Evolutionary conservation across 2,113 vertebrate species (phyloP).

Genomic region (Alligator sinensis): DNA sequence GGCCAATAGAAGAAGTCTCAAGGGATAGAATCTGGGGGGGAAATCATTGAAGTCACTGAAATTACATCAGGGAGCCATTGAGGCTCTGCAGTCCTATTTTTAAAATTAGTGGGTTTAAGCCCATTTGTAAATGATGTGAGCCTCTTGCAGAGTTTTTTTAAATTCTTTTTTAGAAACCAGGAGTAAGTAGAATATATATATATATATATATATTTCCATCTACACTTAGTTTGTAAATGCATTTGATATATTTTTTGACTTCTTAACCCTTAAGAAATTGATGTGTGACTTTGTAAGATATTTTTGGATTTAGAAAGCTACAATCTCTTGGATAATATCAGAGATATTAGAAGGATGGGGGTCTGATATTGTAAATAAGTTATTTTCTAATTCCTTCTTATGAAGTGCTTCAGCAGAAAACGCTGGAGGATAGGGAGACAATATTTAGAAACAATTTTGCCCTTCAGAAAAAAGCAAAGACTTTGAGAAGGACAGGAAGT

Average conservation of each 20-base stretch:
- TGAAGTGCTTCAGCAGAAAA: constrained; percentile 25
- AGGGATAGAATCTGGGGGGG: not conserved
- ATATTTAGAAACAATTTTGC: constrained; percentile 63
- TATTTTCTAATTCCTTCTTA: constrained; percentile 25
- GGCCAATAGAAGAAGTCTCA: not conserved
- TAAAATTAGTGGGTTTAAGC: not conserved
- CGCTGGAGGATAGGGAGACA: not conserved
- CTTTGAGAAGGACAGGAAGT: constrained; percentile 46
- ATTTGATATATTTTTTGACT: constrained; percentile 21
- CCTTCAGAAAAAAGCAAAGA: constrained; percentile 57
- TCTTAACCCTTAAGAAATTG: constrained; percentile 47
- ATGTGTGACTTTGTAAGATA: constrained; percentile 23
- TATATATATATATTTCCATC: not conserved
- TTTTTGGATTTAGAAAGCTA: constrained; percentile 41
- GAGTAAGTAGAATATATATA: not conserved
- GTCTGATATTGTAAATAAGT: constrained; percentile 31
- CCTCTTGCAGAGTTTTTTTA: not conserved
- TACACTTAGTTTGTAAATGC: not conserved
- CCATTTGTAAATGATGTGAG: not conserved
- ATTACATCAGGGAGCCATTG: not conserved
- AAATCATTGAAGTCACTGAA: not conserved
- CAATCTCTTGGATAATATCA: not conserved
- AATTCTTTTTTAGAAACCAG: not conserved
- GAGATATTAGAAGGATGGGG: not conserved
- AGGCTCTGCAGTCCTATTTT: not conserved